A percentile compares a stretch with the other conserved stretches of the same genome.
These are phyloP conservation scores for Eudyptes chrysolophus DNA, from an alignment of 2,113 vertebrate genomes.

Conservation along the genomic window DNA sequence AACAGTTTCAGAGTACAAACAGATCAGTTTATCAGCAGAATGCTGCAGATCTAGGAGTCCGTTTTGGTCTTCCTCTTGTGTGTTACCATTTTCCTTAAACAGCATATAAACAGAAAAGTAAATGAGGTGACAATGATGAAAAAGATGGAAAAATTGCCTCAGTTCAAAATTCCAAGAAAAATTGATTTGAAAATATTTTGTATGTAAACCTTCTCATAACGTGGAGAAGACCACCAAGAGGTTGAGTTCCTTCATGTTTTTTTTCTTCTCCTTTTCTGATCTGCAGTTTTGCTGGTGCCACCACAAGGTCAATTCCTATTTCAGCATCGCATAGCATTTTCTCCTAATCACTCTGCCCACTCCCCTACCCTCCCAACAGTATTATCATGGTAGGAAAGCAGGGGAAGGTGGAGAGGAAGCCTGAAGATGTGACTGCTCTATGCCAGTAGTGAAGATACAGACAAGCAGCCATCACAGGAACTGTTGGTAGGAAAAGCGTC, in stretches of 20 bases:
- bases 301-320: not conserved
- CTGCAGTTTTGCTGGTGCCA: not conserved
- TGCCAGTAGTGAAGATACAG: not conserved
- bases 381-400: not conserved
- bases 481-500: not conserved
- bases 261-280: not conserved
- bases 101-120: not conserved
- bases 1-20: not conserved
- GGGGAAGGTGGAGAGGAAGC: not conserved
- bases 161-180: not conserved
- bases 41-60: not conserved
- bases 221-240: not conserved
- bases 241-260: not conserved
- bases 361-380: not conserved
- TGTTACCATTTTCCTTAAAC: not conserved
- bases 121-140: not conserved
- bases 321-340: not conserved
- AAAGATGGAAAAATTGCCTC: not conserved
- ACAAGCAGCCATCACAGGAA: not conserved
- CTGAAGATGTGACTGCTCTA: not conserved
- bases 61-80: not conserved
- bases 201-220: not conserved
- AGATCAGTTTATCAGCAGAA: not conserved
- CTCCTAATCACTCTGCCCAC: not conserved
- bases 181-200: not conserved